Evolutionary conservation across 2,797 vertebrate genomes (phyloP), one percentile per base, ranked within the genome.

Genomic region (Cossypha polioptera): DNA sequence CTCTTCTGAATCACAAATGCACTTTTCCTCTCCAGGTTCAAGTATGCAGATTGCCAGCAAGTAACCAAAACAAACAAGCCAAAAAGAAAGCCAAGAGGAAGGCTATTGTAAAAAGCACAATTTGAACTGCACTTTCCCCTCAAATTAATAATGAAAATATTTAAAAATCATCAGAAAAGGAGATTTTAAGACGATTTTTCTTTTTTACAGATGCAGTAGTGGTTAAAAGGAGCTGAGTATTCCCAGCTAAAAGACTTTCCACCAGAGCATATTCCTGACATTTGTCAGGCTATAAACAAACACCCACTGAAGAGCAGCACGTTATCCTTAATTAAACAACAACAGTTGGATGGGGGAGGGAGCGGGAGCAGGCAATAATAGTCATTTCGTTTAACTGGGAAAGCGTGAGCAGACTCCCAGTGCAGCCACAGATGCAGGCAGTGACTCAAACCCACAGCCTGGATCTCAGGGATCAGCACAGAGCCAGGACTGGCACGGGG

Each of bases 261-360:
- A 42, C 33, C 80, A 65, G 78, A 80, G 88, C 75, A 58, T 86
- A 92, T 76, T 93, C 74, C 47, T 92, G 96, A 94, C 92, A 91
- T 95, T 96, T 88, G 89, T 72, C 57, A 63, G 80, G 81, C 61
- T 79, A 48, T 77, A 96, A 95, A 97, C 94, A 96, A 95, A 96
- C 94, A 95, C 94, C 74, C 92, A 76, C 94, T 58, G 90, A 93
- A 88, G 82, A 93, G 78, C 91, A 92, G 81, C 91, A 86, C 3
- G 22, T 85, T 95, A 55, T 75, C 68, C 40, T 96, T 96, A 96
- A 96, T 96, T 96, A 95, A 96, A 86, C 81, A 95, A 85, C 92
- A 96, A 65, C 88, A 86, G 61, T 77, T 4, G 31, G 45, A 18
- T 69, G 86, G 77, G 42, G 77, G 76, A 69, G 54, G 45, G 48